These are phyloP conservation scores for Polymixis lichenea DNA, from an alignment of 2,888 invertebrate species.

Conservation along the genomic window DNA sequence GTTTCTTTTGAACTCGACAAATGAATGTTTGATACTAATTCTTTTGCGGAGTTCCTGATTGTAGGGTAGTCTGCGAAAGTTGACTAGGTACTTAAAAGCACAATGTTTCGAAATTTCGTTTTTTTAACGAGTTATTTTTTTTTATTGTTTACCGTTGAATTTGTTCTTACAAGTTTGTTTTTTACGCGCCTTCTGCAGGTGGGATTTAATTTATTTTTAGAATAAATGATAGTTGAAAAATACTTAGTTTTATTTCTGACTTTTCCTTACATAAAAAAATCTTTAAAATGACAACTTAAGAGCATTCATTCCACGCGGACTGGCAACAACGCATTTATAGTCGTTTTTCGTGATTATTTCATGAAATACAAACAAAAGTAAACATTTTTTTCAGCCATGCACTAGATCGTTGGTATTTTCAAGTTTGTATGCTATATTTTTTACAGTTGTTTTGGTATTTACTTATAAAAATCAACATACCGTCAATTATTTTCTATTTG, in stretches of 20 bases:
- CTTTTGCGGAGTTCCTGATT: slow-evolving; percentile 14
- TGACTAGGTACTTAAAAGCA: slow-evolving; percentile 49
- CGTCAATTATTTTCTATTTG: too few species aligned
- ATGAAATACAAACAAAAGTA: too few species aligned
- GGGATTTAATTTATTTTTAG: slow-evolving; percentile 69
- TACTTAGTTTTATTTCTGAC: slow-evolving; percentile 40
- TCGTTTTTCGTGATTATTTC: too few species aligned
- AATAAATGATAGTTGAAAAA: slow-evolving; percentile 68
- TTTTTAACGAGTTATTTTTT: slow-evolving; percentile 34
- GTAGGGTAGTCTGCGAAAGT: slow-evolving; percentile 19
- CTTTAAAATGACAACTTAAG: background rate
- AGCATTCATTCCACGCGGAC: too few species aligned
- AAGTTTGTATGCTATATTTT: too few species aligned
- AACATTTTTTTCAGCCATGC: too few species aligned
- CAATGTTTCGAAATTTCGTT: slow-evolving; percentile 49
- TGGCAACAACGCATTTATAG: too few species aligned
- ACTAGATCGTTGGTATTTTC: too few species aligned
- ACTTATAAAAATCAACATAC: too few species aligned
- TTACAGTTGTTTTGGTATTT: too few species aligned
- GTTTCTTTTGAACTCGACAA: slow-evolving; percentile 22
- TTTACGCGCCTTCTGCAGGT: slow-evolving; percentile 43
- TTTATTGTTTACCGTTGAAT: slow-evolving; percentile 32
- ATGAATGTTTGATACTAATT: slow-evolving; percentile 31
- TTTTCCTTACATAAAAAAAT: background rate
- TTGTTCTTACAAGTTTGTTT: slow-evolving; percentile 45